These are phyloP conservation scores for Spilarctia lutea DNA, from an alignment of 2,888 invertebrate species.

Conservation along the genomic window DNA sequence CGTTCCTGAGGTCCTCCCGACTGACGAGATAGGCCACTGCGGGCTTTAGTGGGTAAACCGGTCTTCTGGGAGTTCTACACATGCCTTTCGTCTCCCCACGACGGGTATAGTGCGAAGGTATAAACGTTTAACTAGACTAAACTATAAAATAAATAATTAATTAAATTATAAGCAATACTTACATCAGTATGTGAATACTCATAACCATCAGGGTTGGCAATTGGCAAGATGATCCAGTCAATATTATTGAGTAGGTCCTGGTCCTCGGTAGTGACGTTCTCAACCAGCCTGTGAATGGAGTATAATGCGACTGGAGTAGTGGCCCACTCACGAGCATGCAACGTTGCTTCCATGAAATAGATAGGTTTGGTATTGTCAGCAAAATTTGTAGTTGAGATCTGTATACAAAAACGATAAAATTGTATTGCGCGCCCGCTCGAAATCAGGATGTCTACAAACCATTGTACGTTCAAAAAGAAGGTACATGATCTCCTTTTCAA, in stretches of 20 bases:
- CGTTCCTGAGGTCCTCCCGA: too few relatives aligned
- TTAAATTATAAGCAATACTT: slow-evolving; percentile 42
- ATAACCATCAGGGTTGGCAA: slow-evolving; percentile 91
- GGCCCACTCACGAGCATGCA: slow-evolving; percentile 90
- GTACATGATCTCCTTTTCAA: too few relatives aligned
- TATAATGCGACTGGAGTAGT: slow-evolving; percentile 87
- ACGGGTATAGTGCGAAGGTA: too few relatives aligned
- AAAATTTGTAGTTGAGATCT: slow-evolving; percentile 86
- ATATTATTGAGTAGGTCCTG: slow-evolving; percentile 83
- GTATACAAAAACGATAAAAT: not conserved
- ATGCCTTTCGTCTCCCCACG: too few relatives aligned
- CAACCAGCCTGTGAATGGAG: slow-evolving; percentile 86
- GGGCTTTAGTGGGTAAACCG: too few relatives aligned
- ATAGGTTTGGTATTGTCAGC: slow-evolving; percentile 74
- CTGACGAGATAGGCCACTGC: too few relatives aligned
- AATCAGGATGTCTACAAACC: too few relatives aligned
- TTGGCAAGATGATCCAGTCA: slow-evolving; percentile 89
- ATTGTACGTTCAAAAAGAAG: too few relatives aligned
- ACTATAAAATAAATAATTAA: too few relatives aligned
- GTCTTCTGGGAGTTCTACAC: too few relatives aligned
- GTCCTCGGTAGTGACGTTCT: slow-evolving; percentile 71
- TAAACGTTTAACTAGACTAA: too few relatives aligned
- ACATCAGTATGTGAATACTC: slow-evolving; percentile 88
- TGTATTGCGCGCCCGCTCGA: too few relatives aligned
- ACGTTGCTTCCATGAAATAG: slow-evolving; percentile 85